These are phyloP conservation scores for Rotaria macrura DNA, from an alignment of 2,888 invertebrate genomes.

Conservation along the genomic window DNA sequence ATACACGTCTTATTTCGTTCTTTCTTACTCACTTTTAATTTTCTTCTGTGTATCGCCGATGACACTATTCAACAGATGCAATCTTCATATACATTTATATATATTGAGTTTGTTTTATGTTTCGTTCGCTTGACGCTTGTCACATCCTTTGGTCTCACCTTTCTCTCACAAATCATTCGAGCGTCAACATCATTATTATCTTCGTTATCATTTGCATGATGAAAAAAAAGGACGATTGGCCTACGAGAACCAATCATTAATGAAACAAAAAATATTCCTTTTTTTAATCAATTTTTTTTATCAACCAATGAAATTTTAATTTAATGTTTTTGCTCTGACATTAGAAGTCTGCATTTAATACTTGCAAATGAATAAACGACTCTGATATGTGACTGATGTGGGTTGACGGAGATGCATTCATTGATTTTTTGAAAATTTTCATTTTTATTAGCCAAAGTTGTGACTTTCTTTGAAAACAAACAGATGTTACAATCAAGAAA, in stretches of 20 bases:
- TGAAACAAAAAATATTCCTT: neutral
- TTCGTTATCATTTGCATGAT: neutral
- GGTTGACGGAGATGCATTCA: too few relatives aligned
- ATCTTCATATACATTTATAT: neutral
- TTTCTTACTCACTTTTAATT: neutral
- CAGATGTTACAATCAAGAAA: too few relatives aligned
- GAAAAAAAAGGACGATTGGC: neutral
- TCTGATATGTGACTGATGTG: too few relatives aligned
- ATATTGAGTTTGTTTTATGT: neutral
- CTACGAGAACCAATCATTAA: neutral
- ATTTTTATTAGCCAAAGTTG: too few relatives aligned
- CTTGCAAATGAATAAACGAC: too few relatives aligned
- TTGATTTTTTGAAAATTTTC: too few relatives aligned
- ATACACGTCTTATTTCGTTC: neutral
- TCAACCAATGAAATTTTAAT: neutral
- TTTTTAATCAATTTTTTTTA: neutral
- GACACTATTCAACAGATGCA: neutral
- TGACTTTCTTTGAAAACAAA: too few relatives aligned
- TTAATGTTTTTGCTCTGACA: neutral
- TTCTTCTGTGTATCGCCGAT: neutral
- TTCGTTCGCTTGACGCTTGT: neutral
- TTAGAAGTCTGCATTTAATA: too few relatives aligned
- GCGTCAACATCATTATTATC: neutral
- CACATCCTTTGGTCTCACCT: neutral
- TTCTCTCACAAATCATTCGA: slow-evolving; percentile 7